Conservation (phyloP, 23 tunicate genomes). For the Halocynthia aurantium region DNA sequence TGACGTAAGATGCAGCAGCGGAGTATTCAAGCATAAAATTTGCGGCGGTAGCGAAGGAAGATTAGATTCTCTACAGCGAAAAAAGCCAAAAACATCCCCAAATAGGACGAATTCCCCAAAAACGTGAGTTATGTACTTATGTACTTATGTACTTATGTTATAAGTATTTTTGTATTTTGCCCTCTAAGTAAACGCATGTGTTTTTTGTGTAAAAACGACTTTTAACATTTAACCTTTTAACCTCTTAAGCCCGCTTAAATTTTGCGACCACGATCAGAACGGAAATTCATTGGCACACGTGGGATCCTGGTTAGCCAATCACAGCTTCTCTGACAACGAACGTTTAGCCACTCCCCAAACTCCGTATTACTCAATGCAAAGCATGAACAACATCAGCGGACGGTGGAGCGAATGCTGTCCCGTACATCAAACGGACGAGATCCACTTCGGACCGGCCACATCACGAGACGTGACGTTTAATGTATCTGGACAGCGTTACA, state of each 20-base stretch:
- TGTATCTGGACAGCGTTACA: slow-evolving; percentile 66
- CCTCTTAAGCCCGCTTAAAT: not conserved
- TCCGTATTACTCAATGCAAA: not conserved
- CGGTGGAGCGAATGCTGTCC: not conserved
- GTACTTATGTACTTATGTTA: too few species aligned
- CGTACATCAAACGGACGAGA: slow-evolving; percentile 4
- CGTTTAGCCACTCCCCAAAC: not conserved
- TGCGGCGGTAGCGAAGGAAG: too few species aligned
- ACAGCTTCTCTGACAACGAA: slow-evolving; percentile 8
- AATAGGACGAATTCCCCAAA: too few species aligned
- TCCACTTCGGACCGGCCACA: slow-evolving; percentile 6
- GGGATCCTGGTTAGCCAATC: slow-evolving; percentile 18
- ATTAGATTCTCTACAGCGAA: too few species aligned
- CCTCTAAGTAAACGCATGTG: too few species aligned
- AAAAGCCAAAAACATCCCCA: too few species aligned
- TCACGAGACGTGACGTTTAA: slow-evolving; percentile 34
- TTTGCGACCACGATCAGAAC: slow-evolving; percentile 2
- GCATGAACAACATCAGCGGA: not conserved
- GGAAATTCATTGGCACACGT: slow-evolving; percentile 6
- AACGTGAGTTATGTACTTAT: too few species aligned
- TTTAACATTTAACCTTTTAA: too few species aligned
- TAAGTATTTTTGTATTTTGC: too few species aligned
- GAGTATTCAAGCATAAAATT: too few species aligned
- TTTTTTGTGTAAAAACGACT: too few species aligned
- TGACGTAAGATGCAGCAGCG: too few species aligned